These are phyloP conservation scores for Epizoanthus scotinus DNA, from an alignment of 92 coral and sea anemone genomes.

Conservation along the genomic window DNA sequence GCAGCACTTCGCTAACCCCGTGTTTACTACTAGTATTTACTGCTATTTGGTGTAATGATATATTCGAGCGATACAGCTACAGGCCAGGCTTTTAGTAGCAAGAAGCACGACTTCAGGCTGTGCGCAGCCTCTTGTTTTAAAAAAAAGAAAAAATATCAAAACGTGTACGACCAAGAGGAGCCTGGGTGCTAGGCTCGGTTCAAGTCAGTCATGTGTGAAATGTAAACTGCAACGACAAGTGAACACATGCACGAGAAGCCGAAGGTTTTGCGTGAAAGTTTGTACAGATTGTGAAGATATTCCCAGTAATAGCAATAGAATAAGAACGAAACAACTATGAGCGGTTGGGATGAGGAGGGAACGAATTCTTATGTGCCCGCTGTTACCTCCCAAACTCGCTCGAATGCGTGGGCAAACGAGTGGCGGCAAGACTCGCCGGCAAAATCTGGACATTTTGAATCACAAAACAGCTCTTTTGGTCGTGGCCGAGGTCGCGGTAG, in stretches of 20 bases:
- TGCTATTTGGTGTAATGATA: no score
- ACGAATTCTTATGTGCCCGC: conserved; percentile 8
- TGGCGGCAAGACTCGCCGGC: conserved; percentile 39
- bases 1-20: no score
- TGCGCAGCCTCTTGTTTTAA: no score
- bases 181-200: background rate
- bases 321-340: conserved; percentile 3
- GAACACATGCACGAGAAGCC: background rate
- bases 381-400: background rate
- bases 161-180: background rate
- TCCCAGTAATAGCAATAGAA: background rate
- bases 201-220: conserved; percentile 12
- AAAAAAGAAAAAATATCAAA: no score
- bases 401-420: conserved; percentile 17
- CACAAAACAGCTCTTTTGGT: background rate
- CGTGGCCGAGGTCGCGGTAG: conserved; percentile 41
- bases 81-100: no score
- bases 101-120: no score
- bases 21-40: no score
- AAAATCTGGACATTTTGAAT: conserved; percentile 13
- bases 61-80: no score
- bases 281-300: background rate
- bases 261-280: background rate
- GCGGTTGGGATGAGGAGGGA: conserved; percentile 33
- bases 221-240: background rate